Evolutionary conservation across 1,140 invertebrate species (phyloP).

Genomic region (Eriosoma lanigerum): DNA sequence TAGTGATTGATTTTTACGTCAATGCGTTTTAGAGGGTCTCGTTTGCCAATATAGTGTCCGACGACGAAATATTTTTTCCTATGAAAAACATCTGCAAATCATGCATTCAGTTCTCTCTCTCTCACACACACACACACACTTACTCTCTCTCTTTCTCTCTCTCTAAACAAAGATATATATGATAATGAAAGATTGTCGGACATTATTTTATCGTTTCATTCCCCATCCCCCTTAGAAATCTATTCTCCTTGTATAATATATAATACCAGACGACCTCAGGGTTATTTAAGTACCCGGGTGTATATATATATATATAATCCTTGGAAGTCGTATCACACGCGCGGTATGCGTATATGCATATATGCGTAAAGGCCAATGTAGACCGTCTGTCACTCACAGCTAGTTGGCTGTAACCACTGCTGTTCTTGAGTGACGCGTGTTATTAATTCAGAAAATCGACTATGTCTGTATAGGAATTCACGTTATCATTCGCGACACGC

Average conservation of each 20-base stretch:
- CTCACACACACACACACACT: no score
- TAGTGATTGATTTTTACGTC: slow-evolving; percentile 34
- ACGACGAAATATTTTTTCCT: background rate
- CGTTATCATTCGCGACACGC: background rate
- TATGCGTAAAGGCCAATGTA: background rate
- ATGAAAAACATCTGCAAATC: no score
- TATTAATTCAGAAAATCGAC: background rate
- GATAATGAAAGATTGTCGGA: background rate
- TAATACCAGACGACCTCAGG: background rate
- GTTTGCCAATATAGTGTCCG: background rate
- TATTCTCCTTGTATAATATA: background rate
- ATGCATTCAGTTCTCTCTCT: no score
- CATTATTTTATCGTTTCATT: slow-evolving; percentile 2
- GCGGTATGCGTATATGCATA: background rate
- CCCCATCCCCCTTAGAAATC: background rate
- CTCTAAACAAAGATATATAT: no score
- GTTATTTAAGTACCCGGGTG: background rate
- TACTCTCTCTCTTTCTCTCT: no score
- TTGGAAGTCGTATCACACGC: background rate
- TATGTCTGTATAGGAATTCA: background rate
- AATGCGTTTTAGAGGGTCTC: background rate
- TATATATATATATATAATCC: background rate
- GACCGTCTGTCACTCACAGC: slow-evolving; percentile 19
- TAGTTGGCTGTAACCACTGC: background rate
- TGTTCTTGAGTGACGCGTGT: slow-evolving; percentile 1